phyloP scores from a whole-genome alignment of 1,140 invertebrate genomes.

The Fopius arisanus region DNA sequence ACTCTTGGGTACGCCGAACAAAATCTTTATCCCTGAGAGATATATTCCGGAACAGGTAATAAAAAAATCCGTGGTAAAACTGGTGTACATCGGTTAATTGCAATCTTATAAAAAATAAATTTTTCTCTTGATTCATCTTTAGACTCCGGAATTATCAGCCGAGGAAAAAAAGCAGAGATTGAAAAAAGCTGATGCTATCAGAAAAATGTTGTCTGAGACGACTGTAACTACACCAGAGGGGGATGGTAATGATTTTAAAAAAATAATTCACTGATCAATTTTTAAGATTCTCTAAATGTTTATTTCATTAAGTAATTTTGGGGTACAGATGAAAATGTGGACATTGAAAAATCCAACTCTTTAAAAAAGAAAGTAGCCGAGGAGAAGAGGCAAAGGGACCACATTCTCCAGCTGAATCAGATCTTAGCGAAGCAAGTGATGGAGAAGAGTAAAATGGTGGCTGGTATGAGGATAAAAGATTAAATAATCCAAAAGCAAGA shows the following conservation, averaged over 20 bases:
- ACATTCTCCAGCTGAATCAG: conserved; percentile 88
- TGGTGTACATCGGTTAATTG: too few species aligned
- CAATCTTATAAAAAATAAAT: not conserved
- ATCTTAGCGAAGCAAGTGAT: conserved; percentile 93
- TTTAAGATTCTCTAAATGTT: not conserved
- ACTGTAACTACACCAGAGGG: conserved; percentile 59
- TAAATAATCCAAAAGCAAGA: not conserved
- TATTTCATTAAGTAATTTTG: not conserved
- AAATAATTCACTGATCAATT: not conserved
- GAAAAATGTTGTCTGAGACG: conserved; percentile 85
- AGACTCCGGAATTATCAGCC: conserved; percentile 79
- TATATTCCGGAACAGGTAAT: conserved; percentile 86
- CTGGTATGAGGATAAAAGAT: conserved; percentile 71
- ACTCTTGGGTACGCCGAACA: conserved; percentile 84
- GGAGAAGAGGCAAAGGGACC: conserved; percentile 86
- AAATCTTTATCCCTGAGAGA: conserved; percentile 89
- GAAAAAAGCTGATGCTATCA: conserved; percentile 89
- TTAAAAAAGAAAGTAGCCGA: conserved; percentile 73
- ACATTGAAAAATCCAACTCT: conserved; percentile 55
- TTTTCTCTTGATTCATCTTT: conserved; percentile 26
- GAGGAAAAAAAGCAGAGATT: conserved; percentile 83
- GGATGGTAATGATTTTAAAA: conserved; percentile 43
- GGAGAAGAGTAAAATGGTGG: conserved; percentile 91
- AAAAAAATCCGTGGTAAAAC: too few species aligned
- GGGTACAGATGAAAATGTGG: conserved; percentile 53